Conservation (phyloP, 2,888 invertebrate species). For the Alentia gelatinosa region DNA sequence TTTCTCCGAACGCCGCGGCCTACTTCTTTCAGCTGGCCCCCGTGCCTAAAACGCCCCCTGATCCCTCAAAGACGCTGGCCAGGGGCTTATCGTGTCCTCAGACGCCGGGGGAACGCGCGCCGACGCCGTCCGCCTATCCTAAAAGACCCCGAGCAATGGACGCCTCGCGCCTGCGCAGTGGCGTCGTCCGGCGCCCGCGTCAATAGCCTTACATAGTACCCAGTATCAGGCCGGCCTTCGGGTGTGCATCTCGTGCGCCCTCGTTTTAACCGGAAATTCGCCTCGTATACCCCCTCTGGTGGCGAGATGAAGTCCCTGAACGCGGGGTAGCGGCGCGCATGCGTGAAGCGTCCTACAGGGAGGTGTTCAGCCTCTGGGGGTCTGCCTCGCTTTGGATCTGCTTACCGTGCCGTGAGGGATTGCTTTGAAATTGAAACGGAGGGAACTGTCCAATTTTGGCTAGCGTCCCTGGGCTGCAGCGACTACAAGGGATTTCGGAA, state of each 20-base stretch:
- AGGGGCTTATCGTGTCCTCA: background rate
- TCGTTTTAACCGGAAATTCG: background rate
- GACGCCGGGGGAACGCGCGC: background rate
- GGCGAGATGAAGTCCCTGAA: background rate
- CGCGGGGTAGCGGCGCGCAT: too few relatives aligned
- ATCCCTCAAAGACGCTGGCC: slow-evolving; percentile 8
- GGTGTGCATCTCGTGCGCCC: background rate
- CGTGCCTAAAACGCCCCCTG: background rate
- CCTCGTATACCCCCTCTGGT: background rate
- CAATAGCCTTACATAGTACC: slow-evolving; percentile 5
- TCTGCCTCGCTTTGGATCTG: background rate
- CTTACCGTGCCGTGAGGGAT: slow-evolving; percentile 2
- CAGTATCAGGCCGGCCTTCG: background rate
- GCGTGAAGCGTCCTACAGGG: background rate
- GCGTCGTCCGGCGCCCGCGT: background rate
- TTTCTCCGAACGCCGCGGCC: background rate
- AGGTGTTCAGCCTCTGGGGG: background rate
- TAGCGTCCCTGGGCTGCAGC: background rate
- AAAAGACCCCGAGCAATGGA: background rate
- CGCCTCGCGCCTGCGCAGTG: background rate
- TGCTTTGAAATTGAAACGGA: slow-evolving; percentile 14
- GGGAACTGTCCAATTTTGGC: slow-evolving; percentile 14
- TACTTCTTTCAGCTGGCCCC: background rate
- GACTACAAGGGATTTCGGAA: slow-evolving; percentile 7
- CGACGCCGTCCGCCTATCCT: background rate